Evolutionary conservation across 2,888 invertebrate genomes (phyloP), one percentile per base, ranked within the genome.

Genomic region (Tetranychus piercei): DNA sequence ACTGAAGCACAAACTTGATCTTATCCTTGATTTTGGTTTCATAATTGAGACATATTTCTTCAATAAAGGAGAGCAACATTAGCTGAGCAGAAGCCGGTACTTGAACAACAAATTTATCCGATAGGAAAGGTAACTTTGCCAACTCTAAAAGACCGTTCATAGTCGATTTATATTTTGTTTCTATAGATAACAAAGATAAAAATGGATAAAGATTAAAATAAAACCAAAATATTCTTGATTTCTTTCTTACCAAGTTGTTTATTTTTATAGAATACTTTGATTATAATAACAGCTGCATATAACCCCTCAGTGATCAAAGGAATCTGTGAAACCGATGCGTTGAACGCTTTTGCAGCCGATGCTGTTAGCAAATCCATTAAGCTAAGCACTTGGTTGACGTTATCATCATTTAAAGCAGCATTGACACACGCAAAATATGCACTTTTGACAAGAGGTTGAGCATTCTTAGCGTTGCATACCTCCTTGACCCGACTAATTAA

Each of bases 351-450:
- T 79, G 90, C 90, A 44, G 92, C 87, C 6, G 89, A 87, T 81
- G 88, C 88, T 23, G 87, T 80, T 11, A 94, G 84, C 74, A 87
- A 80, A n/a, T 89, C 87, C 64, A 87, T 83, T 77, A 90, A 83
- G 2, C 77, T 77, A 45, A 76, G 66, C 9, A 67, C 74, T 66
- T 74, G 74, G 44, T 72, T 71, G 1, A 55, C 43, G 23, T 69
- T 75, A 20, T 23, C 73, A 75, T 79, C 79, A 18, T 76, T 74
- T 79, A 89, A 86, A 78, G 88, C 87, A 18, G 86, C 84, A 70
- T 88, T 84, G 82, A 92, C 85, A 82, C 91, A 88, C 80, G 88
- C 88, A 76, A 90, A 86, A 82, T 92, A 93, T 71, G 89, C 87
- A 73, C 88, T 88, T 76, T 91, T 87, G 6, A 94, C 90, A 11